phyloP scores from a whole-genome alignment of 2,888 invertebrate genomes.

The Agrochola macilenta region DNA sequence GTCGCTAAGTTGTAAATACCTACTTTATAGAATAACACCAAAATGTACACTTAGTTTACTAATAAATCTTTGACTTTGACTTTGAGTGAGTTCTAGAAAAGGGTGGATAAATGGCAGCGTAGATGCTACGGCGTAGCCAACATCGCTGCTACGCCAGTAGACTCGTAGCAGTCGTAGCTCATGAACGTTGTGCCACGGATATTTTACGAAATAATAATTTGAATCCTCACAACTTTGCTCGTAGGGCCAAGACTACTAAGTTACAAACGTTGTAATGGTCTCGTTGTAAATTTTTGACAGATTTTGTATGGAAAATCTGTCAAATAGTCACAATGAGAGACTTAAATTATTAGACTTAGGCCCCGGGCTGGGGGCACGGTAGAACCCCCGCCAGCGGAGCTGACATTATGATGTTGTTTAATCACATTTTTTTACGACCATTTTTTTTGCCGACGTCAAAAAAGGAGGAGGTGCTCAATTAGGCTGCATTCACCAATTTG shows the following conservation, averaged over 20 bases:
- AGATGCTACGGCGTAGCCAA: background rate
- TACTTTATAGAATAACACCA: too few relatives aligned
- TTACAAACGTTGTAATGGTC: background rate
- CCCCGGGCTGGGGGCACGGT: background rate
- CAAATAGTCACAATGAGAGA: background rate
- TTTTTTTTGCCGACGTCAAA: background rate
- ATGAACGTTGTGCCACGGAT: background rate
- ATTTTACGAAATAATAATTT: conserved; percentile 1
- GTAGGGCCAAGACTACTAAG: background rate
- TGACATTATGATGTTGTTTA: background rate
- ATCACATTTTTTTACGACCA: background rate
- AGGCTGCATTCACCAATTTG: background rate
- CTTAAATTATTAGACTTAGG: background rate
- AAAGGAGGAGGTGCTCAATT: background rate
- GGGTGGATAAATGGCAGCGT: background rate
- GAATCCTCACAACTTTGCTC: background rate
- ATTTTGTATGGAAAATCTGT: background rate
- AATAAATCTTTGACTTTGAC: too few relatives aligned
- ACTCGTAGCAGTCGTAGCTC: conserved; percentile 18
- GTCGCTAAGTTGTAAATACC: too few relatives aligned
- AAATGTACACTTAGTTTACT: too few relatives aligned
- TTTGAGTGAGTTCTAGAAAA: too few relatives aligned
- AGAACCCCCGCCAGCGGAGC: background rate
- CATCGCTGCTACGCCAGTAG: conserved; percentile 3
- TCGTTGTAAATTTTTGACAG: background rate